Evolutionary conservation across 2,888 invertebrate genomes (phyloP).

Genomic region (Synanthedon tipuliformis): DNA sequence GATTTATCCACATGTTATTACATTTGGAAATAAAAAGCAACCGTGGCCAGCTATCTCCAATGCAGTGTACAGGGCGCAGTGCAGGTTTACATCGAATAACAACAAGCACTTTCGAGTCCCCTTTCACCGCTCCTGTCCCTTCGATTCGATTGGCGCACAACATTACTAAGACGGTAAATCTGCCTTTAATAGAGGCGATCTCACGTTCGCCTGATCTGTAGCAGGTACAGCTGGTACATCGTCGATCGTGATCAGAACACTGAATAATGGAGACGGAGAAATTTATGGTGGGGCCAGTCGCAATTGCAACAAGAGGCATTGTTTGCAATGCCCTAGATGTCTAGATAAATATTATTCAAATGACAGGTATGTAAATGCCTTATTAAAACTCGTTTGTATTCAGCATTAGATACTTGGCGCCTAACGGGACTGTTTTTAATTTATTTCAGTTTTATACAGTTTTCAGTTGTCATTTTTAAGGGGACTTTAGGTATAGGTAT

Average conservation of each 20-base stretch:
- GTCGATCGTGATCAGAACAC: conserved; percentile 10
- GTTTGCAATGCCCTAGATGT: conserved; percentile 1
- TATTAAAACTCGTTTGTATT: not conserved
- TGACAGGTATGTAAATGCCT: not conserved
- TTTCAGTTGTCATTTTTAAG: no score
- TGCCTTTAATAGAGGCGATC: conserved; percentile 16
- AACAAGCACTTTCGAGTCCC: conserved; percentile 33
- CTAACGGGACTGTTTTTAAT: no score
- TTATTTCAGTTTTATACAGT: no score
- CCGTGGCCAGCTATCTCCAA: not conserved
- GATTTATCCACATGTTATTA: no score
- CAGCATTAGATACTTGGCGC: no score
- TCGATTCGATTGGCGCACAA: conserved; percentile 9
- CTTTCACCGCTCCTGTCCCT: conserved; percentile 42
- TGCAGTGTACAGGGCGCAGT: conserved; percentile 7
- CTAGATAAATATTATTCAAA: conserved; percentile 1
- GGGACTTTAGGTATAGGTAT: no score
- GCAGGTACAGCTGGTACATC: conserved; percentile 5
- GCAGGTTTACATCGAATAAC: conserved; percentile 12
- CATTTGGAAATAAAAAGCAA: not conserved
- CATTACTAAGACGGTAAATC: conserved; percentile 10
- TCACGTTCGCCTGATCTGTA: conserved; percentile 10
- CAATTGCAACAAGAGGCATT: not conserved
- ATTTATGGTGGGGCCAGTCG: conserved; percentile 1
- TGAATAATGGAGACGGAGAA: conserved; percentile 1